phyloP scores from a whole-genome alignment of 1,140 invertebrate genomes.

The Drosophila pallidifrons region DNA sequence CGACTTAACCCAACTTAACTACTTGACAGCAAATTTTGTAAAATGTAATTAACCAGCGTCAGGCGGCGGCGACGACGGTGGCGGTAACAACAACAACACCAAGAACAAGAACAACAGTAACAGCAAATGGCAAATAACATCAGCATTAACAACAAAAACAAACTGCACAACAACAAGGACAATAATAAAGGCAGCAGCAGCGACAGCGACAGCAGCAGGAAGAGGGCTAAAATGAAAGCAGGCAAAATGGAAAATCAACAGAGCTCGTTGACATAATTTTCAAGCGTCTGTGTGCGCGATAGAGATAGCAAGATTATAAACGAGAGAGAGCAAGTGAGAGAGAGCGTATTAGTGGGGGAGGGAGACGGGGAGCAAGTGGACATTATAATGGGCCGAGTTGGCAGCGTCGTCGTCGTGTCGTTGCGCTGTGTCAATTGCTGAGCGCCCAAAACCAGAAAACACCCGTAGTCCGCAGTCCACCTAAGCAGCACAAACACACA shows the following conservation, averaged over 20 bases:
- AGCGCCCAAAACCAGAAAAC: constrained; percentile 64
- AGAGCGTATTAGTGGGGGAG: not conserved
- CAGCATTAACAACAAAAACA: constrained; percentile 54
- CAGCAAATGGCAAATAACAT: constrained; percentile 56
- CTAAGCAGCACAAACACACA: not conserved
- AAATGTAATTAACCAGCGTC: constrained; percentile 84
- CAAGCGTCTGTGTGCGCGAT: constrained; percentile 51
- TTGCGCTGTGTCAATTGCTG: constrained; percentile 48
- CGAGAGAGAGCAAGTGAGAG: constrained; percentile 1
- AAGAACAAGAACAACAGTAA: constrained; percentile 32
- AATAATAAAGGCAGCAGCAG: constrained; percentile 11
- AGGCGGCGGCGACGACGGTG: constrained; percentile 40
- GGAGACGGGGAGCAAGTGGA: not conserved
- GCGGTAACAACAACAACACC: constrained; percentile 32
- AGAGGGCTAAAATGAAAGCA: constrained; percentile 51
- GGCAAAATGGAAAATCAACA: constrained; percentile 78
- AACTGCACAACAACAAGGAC: constrained; percentile 35
- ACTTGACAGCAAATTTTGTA: constrained; percentile 83
- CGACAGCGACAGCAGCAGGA: constrained; percentile 25
- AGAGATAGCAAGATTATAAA: constrained; percentile 1
- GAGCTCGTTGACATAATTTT: constrained; percentile 84
- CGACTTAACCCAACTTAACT: constrained; percentile 84
- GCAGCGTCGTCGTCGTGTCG: constrained; percentile 7
- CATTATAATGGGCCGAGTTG: constrained; percentile 31
- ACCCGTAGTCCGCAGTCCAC: constrained; percentile 16